Evolutionary conservation across 2,113 vertebrate genomes (phyloP), one percentile per base, ranked within the genome.

Genomic region (Tichodroma muraria): DNA sequence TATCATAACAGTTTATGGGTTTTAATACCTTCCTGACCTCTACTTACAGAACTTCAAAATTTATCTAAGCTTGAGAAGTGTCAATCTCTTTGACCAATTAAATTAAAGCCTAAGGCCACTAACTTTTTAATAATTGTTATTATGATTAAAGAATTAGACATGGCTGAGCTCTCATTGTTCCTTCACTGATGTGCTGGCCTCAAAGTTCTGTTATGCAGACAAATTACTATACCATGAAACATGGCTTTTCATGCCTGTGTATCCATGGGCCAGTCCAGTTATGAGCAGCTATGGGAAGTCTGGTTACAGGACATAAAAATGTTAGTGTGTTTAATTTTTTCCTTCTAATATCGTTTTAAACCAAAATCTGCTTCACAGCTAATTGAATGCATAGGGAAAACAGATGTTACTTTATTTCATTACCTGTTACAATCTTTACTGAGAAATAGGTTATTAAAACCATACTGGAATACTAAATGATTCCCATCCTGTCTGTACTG

Each of bases 31-130:
- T 80, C 88, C 83, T 93, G 78, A 77, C 85, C 78, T 96, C 85
- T 57, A 69, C 40, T 83, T 76, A 44, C 16, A 89, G n/a, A 84
- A 49, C 53, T 73, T 91, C 66, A 85, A 81, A 79, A 91, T 72
- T 22, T 63, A 83, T 76, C 85, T 78, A 22, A 63, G 52, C 50
- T 93, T 70, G 25, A 96, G 66, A 95, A 92, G 57, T 35, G 44
- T 52, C 76, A 63, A 54, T 73, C 38, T 85, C 60, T 97, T 94
- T 86, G 69, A 94, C 56, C 90, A 80, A 73, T 68, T 56, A 94
- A 97, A 97, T 94, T 88, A 86, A 82, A 89, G 56, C 47, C 47
- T 57, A 77, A 30, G 82, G 65, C n/a, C 37, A 91, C 22, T 89
- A 56, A 40, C 15, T 89, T 94, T 95, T 79, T 37, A 78, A 92